Conservation (phyloP, 1,140 invertebrate genomes). For the Sycobia sp. region DNA sequence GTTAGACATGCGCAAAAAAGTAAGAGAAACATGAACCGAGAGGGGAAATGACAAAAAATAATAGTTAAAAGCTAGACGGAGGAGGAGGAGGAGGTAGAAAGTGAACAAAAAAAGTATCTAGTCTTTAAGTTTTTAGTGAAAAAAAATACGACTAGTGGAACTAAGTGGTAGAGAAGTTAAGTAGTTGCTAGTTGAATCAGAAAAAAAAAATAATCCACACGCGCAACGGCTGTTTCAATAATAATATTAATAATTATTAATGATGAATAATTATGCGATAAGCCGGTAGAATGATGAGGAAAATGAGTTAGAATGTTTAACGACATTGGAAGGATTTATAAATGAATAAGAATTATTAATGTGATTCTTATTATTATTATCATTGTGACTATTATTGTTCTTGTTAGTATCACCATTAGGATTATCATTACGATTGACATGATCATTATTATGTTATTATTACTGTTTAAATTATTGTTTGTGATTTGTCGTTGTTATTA, state of each 20-base stretch:
- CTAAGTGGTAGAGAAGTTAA: slow-evolving; percentile 55
- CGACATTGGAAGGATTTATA: too few relatives aligned
- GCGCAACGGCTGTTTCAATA: slow-evolving; percentile 59
- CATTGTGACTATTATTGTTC: slow-evolving; percentile 14
- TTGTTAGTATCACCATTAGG: neutral
- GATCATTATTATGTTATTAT: neutral
- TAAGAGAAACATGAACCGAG: slow-evolving; percentile 25
- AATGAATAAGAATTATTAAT: too few relatives aligned
- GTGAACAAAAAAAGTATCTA: slow-evolving; percentile 50
- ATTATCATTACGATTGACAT: slow-evolving; percentile 3
- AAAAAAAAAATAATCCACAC: slow-evolving; percentile 26
- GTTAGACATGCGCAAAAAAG: slow-evolving; percentile 30
- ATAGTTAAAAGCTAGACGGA: too few relatives aligned
- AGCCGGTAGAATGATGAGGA: neutral
- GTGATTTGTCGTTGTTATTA: slow-evolving; percentile 9
- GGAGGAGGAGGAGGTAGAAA: too few relatives aligned
- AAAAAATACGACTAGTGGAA: slow-evolving; percentile 47
- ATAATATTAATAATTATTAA: slow-evolving; percentile 37
- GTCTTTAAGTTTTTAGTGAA: slow-evolving; percentile 54
- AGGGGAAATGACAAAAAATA: slow-evolving; percentile 35
- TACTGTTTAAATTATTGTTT: neutral
- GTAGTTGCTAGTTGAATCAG: slow-evolving; percentile 52
- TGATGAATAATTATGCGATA: slow-evolving; percentile 20
- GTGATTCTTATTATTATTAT: neutral
- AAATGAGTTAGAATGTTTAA: too few relatives aligned